These are phyloP conservation scores for Dryas iulia DNA, from an alignment of 1,140 invertebrate genomes.

Conservation along the genomic window DNA sequence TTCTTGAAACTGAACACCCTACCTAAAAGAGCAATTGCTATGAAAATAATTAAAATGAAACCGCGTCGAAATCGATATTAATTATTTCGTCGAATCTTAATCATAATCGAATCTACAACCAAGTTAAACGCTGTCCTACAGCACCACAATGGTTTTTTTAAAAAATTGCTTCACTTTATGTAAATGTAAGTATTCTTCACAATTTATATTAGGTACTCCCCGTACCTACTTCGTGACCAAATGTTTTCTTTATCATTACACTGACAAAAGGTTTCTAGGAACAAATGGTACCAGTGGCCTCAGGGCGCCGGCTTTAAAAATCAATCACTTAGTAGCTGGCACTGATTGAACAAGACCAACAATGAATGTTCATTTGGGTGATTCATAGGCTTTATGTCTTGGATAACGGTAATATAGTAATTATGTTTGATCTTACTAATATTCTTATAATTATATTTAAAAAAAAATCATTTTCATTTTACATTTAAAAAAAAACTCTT, in stretches of 20 bases:
- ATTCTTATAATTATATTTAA: too few relatives aligned
- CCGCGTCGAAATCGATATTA: too few relatives aligned
- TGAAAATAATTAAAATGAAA: too few relatives aligned
- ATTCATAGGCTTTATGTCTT: constrained; percentile 14
- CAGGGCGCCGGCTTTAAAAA: constrained; percentile 29
- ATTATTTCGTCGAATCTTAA: too few relatives aligned
- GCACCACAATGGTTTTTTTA: too few relatives aligned
- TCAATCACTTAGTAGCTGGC: constrained; percentile 36
- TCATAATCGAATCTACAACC: too few relatives aligned
- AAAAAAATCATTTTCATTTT: too few relatives aligned
- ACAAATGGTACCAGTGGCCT: constrained; percentile 30
- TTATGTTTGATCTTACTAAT: not conserved
- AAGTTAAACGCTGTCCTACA: too few relatives aligned
- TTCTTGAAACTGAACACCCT: too few relatives aligned
- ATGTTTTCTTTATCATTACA: constrained; percentile 17
- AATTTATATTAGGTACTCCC: not conserved
- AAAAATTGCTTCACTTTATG: not conserved
- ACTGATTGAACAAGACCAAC: constrained; percentile 34
- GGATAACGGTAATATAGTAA: not conserved
- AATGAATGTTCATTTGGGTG: constrained; percentile 26
- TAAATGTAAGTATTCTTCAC: not conserved
- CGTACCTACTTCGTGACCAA: constrained; percentile 9
- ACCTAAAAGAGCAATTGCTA: too few relatives aligned
- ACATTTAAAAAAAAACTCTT: too few relatives aligned
- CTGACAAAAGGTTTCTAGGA: constrained; percentile 16